These are phyloP conservation scores for Acyrthosiphon pisum DNA, from an alignment of 1,140 invertebrate species.

Conservation along the genomic window DNA sequence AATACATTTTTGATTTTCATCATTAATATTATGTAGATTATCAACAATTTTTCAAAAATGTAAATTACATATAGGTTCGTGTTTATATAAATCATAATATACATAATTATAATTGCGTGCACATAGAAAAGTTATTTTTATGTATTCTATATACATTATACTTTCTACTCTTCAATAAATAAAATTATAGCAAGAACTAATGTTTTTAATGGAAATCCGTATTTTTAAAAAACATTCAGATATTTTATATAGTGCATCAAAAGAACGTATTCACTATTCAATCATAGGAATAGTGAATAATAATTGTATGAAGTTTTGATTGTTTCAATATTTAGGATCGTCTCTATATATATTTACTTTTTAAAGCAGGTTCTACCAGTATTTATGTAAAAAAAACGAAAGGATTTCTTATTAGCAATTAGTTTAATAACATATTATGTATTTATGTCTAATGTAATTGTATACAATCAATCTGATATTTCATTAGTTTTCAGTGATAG, in stretches of 20 bases:
- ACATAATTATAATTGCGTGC: not conserved
- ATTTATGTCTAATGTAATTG: not conserved
- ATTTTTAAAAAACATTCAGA: not conserved
- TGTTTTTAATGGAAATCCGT: not conserved
- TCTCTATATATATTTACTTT: not conserved
- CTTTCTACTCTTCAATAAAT: not conserved
- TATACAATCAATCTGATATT: not conserved
- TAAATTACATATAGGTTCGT: not conserved
- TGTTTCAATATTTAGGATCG: not conserved
- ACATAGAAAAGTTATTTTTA: not conserved
- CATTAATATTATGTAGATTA: not conserved
- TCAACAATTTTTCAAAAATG: not conserved
- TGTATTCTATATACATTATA: not conserved
- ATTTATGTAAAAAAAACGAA: not conserved
- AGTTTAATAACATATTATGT: constrained; percentile 5
- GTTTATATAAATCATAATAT: not conserved
- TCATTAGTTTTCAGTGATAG: not conserved
- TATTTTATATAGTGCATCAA: not conserved
- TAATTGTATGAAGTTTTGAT: not conserved
- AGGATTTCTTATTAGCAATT: not conserved
- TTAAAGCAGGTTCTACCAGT: not conserved
- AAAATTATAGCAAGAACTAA: not conserved
- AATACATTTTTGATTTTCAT: not conserved
- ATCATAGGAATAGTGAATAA: not conserved
- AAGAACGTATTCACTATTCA: constrained; percentile 1